These are phyloP conservation scores for Drosophila recens DNA, from an alignment of 2,888 invertebrate species.

Conservation along the genomic window DNA sequence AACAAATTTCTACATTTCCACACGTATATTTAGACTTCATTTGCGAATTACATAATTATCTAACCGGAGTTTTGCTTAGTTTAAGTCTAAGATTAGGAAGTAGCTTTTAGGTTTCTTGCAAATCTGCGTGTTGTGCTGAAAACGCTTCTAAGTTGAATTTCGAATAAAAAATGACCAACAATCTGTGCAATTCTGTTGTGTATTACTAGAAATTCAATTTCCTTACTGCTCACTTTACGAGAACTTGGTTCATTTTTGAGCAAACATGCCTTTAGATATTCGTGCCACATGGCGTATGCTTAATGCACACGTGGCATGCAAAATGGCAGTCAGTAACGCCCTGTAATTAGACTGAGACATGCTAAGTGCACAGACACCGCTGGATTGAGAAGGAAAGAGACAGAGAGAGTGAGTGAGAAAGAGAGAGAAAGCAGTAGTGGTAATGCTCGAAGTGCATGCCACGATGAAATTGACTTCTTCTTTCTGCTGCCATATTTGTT, in stretches of 20 bases:
- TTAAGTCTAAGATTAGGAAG: slow-evolving; percentile 18
- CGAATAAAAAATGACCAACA: slow-evolving; percentile 24
- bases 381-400: neutral
- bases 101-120: slow-evolving; percentile 7
- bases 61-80: slow-evolving; percentile 21
- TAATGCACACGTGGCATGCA: slow-evolving; percentile 73
- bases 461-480: slow-evolving; percentile 41
- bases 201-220: slow-evolving; percentile 30
- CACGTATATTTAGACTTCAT: neutral
- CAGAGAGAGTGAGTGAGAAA: neutral
- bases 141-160: slow-evolving; percentile 27
- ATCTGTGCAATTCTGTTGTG: slow-evolving; percentile 40
- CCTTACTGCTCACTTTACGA: slow-evolving; percentile 34
- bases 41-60: neutral
- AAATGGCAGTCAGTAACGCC: slow-evolving; percentile 76
- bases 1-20: neutral
- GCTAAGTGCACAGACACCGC: slow-evolving; percentile 60
- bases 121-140: slow-evolving; percentile 39
- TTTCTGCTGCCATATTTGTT: slow-evolving; percentile 33
- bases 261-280: slow-evolving; percentile 62
- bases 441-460: slow-evolving; percentile 62
- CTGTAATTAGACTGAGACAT: slow-evolving; percentile 72
- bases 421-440: neutral
- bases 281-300: slow-evolving; percentile 52
- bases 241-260: slow-evolving; percentile 18